Base-by-base conservation (phyloP, 2,797 vertebrate genomes). In the Channallabes apus region DNA sequence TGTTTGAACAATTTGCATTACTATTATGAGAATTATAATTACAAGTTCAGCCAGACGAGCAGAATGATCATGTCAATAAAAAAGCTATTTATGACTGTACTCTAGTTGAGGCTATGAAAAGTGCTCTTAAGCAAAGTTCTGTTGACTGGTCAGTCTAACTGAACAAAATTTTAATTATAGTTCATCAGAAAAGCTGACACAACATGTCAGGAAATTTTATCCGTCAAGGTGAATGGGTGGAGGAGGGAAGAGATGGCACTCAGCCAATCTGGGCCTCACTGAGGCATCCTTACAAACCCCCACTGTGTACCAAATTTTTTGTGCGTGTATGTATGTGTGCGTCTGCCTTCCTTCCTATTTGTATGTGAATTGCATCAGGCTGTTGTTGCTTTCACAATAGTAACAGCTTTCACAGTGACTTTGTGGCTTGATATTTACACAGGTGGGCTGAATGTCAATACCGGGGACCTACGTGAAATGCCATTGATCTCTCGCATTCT, bases 161-260 rank as follows among this genome's bases (percentile, higher is more conserved):
- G 82, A 85, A 65, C 84, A 87, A 83, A 85, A 89, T 87, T 80
- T 85, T 76, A 86, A 89, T 90, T 88, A 82, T 73, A 77, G 64
- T 86, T 73, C 78, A 75, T 85, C 78, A 68, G 85, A 88, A 88
- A 86, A 86, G 84, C 86, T 82, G 81, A 88, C 82, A 84, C 85
- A 82, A 67, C 41, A 73, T 82, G 85, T 88, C 82, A 77, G 82
- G 80, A 81, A 84, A 86, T 88, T 77, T 86, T 68, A 88, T 87
- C 80, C 71, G 51, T 89, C 82, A 90, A 86, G 80, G 85, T 88
- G 84, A 89, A 73, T 76, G 64, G 80, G 62, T 17, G 59, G 67
- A 77, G 51, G 67, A 68, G 38, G 61, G 32, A 79, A 69, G 64
- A 68, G 59, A 77, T 86, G 84, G 82, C 87, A 84, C 51, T 17